These are phyloP conservation scores for Drosophila arizonae DNA, from an alignment of 1,140 invertebrate species.

Conservation along the genomic window DNA sequence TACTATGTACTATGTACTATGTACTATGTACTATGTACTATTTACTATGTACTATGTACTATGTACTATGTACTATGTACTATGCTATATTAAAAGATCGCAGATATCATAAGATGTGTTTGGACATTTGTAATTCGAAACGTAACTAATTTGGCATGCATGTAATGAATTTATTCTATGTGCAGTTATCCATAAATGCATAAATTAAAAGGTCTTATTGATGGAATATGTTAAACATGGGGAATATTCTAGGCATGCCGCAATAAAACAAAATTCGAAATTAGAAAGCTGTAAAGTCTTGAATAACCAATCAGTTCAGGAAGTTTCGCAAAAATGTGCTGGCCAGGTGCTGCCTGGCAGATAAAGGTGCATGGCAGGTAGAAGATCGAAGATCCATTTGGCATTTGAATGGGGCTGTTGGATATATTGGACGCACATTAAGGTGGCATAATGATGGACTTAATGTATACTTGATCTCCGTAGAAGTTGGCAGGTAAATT, in stretches of 20 bases:
- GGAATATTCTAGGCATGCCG: constrained; percentile 39
- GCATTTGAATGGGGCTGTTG: too few species aligned
- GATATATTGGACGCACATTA: too few species aligned
- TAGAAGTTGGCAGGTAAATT: too few species aligned
- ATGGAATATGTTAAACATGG: constrained; percentile 17
- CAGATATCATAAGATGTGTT: constrained; percentile 22
- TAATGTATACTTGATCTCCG: too few species aligned
- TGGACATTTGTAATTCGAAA: constrained; percentile 20
- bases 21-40: too few species aligned
- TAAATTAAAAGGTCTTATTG: constrained; percentile 16
- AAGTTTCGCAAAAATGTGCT: neutral
- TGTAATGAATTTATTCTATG: constrained; percentile 42
- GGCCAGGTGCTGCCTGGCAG: too few species aligned
- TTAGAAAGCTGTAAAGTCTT: constrained; percentile 34
- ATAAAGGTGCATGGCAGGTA: too few species aligned
- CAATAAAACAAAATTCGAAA: constrained; percentile 38
- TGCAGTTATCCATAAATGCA: constrained; percentile 39
- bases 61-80: too few species aligned
- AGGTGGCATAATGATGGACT: too few species aligned
- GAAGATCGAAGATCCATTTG: too few species aligned
- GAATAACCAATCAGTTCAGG: constrained; percentile 24
- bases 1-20: too few species aligned
- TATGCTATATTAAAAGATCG: neutral
- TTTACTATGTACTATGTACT: too few species aligned
- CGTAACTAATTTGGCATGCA: constrained; percentile 29